Percentiles rank a stretch among this genome's conserved stretches.
Evolutionary conservation across 2,113 vertebrate genomes (phyloP).

Genomic region (Carassius gibelio): DNA sequence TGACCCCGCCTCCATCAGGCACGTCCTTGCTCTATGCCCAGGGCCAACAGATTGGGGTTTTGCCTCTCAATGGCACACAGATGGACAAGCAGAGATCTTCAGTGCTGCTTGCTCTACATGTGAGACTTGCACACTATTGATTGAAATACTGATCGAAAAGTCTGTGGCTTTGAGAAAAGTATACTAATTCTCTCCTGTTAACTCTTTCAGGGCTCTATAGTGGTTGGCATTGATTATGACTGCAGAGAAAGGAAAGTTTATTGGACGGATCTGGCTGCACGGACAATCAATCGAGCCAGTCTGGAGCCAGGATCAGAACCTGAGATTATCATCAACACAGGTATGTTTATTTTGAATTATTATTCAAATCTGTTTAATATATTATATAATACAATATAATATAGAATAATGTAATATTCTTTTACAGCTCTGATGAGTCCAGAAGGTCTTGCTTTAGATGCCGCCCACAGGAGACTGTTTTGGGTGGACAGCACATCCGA

Average conservation of each 20-base stretch:
- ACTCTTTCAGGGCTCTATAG: conserved; percentile 87
- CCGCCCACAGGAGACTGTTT: conserved; percentile 83
- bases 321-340: conserved; percentile 83
- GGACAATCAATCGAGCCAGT: conserved; percentile 85
- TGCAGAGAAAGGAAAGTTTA: conserved; percentile 89
- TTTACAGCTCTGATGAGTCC: conserved; percentile 88
- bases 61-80: conserved; percentile 87
- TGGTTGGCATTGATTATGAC: conserved; percentile 92
- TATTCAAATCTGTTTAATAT: not conserved
- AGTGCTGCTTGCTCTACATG: conserved; percentile 88
- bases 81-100: conserved; percentile 80
- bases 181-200: not conserved
- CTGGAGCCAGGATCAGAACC: conserved; percentile 86
- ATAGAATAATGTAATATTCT: not conserved
- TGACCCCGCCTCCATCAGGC: conserved; percentile 78
- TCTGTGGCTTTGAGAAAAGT: not conserved
- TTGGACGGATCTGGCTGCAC: conserved; percentile 91
- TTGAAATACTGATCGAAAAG: not conserved
- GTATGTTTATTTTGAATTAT: conserved; percentile 63
- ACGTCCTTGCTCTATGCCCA: conserved; percentile 92
- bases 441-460: conserved; percentile 90
- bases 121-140: conserved; percentile 66
- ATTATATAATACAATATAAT: not conserved
- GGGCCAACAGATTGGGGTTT: conserved; percentile 90
- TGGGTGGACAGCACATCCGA: conserved; percentile 95